phyloP scores from a whole-genome alignment of 1,140 invertebrate genomes.

The Trachymyrmex cornetzi region DNA sequence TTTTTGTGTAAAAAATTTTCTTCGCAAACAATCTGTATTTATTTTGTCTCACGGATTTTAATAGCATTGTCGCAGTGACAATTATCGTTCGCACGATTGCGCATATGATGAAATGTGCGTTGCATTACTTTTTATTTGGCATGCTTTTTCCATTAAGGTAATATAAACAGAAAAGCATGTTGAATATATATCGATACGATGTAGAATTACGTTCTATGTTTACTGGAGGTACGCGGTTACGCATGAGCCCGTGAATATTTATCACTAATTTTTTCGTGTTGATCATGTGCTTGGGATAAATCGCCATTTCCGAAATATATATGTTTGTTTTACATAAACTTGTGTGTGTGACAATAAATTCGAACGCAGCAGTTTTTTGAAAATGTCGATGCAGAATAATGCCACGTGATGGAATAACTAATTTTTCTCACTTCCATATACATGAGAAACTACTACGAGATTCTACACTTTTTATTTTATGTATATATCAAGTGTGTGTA shows the following conservation, averaged over 20 bases:
- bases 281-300: background rate
- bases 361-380: background rate
- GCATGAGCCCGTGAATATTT: conserved; percentile 34
- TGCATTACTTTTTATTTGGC: conserved; percentile 53
- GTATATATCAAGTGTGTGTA: too few relatives aligned
- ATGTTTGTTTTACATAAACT: background rate
- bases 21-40: conserved; percentile 33
- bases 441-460: background rate
- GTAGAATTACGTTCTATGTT: conserved; percentile 36
- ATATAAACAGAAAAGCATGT: conserved; percentile 40
- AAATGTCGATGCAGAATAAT: background rate
- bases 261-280: conserved; percentile 46
- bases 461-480: conserved; percentile 16
- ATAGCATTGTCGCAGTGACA: conserved; percentile 11
- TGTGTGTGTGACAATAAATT: conserved; percentile 6
- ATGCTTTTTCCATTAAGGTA: conserved; percentile 47
- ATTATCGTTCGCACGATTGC: conserved; percentile 33
- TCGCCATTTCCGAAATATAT: background rate
- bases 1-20: background rate
- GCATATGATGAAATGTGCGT: background rate
- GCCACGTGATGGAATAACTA: background rate
- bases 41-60: conserved; percentile 18
- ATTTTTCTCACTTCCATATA: background rate
- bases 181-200: conserved; percentile 48
- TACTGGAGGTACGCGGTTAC: conserved; percentile 18